Conservation (phyloP, 1,140 invertebrate genomes). For the Drosophila pseudoobscura region DNA sequence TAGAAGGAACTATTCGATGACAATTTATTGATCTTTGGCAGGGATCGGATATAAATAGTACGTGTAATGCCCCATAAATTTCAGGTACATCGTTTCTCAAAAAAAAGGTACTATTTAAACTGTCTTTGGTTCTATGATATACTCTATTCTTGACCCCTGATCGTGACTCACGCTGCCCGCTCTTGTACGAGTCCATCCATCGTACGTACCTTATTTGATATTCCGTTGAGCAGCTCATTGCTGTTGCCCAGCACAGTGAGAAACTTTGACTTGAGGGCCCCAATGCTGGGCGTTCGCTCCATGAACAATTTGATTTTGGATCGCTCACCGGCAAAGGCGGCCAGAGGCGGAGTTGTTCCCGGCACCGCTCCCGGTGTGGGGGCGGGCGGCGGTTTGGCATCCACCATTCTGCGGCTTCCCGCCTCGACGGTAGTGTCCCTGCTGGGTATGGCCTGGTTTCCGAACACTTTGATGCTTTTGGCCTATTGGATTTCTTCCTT, state of each 20-base stretch:
- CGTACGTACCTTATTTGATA: conserved; percentile 83
- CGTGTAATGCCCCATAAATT: no score
- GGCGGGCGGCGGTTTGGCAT: conserved; percentile 59
- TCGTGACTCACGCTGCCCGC: conserved; percentile 17
- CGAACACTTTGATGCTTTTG: not conserved
- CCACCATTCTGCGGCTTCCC: conserved; percentile 45
- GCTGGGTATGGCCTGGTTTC: not conserved
- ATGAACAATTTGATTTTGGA: conserved; percentile 83
- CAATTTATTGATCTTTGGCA: no score
- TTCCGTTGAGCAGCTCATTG: conserved; percentile 83
- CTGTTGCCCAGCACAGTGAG: conserved; percentile 83
- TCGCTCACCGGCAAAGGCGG: conserved; percentile 74
- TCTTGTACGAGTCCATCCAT: not conserved
- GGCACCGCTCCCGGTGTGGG: conserved; percentile 57
- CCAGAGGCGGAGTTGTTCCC: conserved; percentile 50
- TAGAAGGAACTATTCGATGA: no score
- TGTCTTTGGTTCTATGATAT: no score
- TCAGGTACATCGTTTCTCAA: no score
- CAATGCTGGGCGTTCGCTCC: conserved; percentile 82
- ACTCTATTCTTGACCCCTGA: not conserved
- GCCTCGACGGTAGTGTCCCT: no score
- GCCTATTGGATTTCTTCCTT: conserved; percentile 1
- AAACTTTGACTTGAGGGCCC: conserved; percentile 83
- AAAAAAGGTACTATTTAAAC: no score
- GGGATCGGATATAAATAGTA: no score